Conservation (phyloP, 2,113 vertebrate species). For the Paedocypris sp. region DNA sequence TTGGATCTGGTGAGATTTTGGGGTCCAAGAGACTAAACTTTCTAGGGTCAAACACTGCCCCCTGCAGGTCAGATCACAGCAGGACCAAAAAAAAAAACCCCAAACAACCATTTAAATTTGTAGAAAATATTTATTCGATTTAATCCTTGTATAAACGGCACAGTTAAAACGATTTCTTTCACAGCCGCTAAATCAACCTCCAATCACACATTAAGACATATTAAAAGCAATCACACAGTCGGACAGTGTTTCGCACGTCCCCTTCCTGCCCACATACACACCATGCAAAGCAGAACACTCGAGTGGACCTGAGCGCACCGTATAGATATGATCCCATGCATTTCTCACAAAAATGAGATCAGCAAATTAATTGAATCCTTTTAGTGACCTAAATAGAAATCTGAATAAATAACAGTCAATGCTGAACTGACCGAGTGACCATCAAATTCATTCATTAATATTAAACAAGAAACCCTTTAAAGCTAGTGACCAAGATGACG, state of each 20-base stretch:
- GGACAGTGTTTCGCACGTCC: not conserved
- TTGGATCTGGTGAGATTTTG: too few relatives aligned
- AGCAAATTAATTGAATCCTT: not conserved
- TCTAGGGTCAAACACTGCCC: not conserved
- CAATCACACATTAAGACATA: not conserved
- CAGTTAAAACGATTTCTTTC: conserved; percentile 5
- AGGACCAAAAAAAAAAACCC: not conserved
- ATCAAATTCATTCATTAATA: not conserved
- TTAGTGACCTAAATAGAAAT: conserved; percentile 21
- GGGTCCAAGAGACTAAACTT: too few relatives aligned
- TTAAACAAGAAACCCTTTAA: conserved; percentile 19
- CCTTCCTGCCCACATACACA: conserved; percentile 13
- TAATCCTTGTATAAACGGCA: not conserved
- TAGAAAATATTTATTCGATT: conserved; percentile 31
- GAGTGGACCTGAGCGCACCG: conserved; percentile 41
- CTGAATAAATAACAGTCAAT: conserved; percentile 9
- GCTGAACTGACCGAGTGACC: conserved; percentile 19
- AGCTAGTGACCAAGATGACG: conserved; percentile 30
- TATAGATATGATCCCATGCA: conserved; percentile 17
- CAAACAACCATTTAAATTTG: not conserved
- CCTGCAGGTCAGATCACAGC: not conserved
- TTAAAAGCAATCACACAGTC: conserved; percentile 13
- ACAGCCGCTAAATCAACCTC: conserved; percentile 6
- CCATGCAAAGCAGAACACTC: conserved; percentile 26
- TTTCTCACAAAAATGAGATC: conserved; percentile 22